A percentile compares a stretch with the other conserved stretches of the same genome.
Conservation (phyloP, 92 coral and sea anemone species). For the Epizoanthus stellaris region DNA sequence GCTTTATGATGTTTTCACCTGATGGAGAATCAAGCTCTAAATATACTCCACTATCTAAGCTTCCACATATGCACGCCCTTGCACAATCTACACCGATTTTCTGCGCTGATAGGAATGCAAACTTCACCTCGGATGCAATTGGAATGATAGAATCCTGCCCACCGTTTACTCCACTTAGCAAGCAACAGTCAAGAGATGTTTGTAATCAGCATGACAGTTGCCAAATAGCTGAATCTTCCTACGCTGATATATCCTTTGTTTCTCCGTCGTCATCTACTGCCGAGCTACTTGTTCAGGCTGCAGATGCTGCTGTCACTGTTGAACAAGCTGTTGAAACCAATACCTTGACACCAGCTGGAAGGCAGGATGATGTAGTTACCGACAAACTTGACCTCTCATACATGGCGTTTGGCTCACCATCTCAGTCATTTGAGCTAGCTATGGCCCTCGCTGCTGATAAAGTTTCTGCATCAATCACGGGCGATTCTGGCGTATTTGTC, state of each 20-base stretch:
- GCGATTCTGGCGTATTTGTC: background rate
- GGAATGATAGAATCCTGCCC: background rate
- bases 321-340: background rate
- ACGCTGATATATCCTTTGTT: slow-evolving; percentile 22
- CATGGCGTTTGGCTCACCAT: slow-evolving; percentile 4
- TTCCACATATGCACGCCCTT: background rate
- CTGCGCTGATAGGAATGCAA: background rate
- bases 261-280: slow-evolving; percentile 8
- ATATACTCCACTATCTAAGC: slow-evolving; percentile 14
- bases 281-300: background rate
- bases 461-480: slow-evolving; percentile 21
- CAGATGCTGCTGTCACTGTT: background rate
- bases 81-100: slow-evolving; percentile 36
- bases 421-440: slow-evolving; percentile 25
- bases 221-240: background rate
- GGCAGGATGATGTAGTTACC: background rate
- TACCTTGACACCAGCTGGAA: background rate
- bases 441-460: slow-evolving; percentile 30
- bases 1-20: background rate
- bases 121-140: background rate
- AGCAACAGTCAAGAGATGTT: background rate
- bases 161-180: slow-evolving; percentile 7
- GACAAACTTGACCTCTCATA: slow-evolving; percentile 1
- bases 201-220: background rate
- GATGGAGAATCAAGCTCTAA: too few species aligned